phyloP scores from a whole-genome alignment of 35 echinoderm and acorn worm species.

The Ophiothrix spiculata region DNA sequence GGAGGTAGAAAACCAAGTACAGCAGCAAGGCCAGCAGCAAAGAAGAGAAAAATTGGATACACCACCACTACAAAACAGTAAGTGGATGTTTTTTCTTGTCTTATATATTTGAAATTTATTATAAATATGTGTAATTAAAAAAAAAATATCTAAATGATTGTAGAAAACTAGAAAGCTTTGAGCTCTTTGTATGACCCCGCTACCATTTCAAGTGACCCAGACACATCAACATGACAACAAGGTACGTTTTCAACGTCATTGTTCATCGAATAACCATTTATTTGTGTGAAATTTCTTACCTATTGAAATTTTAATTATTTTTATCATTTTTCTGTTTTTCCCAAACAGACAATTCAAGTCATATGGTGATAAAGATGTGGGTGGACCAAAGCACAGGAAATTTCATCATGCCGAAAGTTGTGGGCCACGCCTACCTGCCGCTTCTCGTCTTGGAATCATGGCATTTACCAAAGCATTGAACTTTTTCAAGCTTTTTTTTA shows the following conservation, averaged over 20 bases:
- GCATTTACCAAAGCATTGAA: neutral
- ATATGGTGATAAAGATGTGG: neutral
- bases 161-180: neutral
- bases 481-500: conserved; percentile 26
- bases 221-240: neutral
- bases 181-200: neutral
- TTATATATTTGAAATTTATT: neutral
- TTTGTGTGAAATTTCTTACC: neutral
- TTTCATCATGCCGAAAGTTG: neutral
- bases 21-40: neutral
- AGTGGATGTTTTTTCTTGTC: neutral
- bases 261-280: neutral
- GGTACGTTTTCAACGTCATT: neutral
- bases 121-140: neutral
- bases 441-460: neutral
- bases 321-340: neutral
- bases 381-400: neutral
- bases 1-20: neutral
- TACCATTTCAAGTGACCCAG: neutral
- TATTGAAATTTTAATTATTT: neutral
- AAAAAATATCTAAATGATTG: neutral
- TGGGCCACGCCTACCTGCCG: neutral
- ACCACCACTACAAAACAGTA: neutral
- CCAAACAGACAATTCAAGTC: neutral
- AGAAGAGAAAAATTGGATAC: neutral